Base-by-base conservation (phyloP, 2,888 invertebrate species). In the Eupithecia abbreviata region DNA sequence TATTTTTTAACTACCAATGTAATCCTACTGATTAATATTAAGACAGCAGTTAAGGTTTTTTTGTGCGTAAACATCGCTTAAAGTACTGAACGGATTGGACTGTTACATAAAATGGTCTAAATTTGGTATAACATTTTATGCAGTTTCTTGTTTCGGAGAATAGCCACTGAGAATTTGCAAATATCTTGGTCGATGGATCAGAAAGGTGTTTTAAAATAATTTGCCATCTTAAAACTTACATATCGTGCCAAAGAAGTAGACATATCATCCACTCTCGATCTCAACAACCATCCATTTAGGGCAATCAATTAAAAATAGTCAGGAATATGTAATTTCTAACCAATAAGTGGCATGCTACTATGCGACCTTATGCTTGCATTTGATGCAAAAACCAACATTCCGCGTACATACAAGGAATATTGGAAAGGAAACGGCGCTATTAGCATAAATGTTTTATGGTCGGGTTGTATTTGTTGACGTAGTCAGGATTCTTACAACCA, bases 341-440 rank as follows among this genome's bases (percentile, higher is more conserved):
- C 47, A 47, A 49, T 45, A 49, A 18, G n/a, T 47, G 3, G 47
- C 49, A 67, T 47, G 47, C 30, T 13, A 43, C 62, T 67, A 72
- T 42, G 68, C 75, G 69, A 62, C 69, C 68, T 72, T 67, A 71
- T 45, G 58, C 67, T 42, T 43, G 70, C n/a, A 71, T 65, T 51
- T 13, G 71, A 45, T 42, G 62, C 13, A 68, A 77, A 74, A 71
- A 77, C 71, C 12, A 43, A 49, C 51, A n/a, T 62, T 47, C 68
- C 75, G 73, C 51, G 45, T 73, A 58, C 45, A 66, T 12, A 73
- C 51, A 73, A 68, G 65, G 71, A 73, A 55, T 69, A 71, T 69
- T 77, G 71, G 71, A 71, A 77, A 77, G 68, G 77, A 74, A 74
- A 77, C 47, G 7, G 42, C 49, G 47, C 30, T 49, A 62, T 76